Evolutionary conservation across 1,140 invertebrate genomes (phyloP).

Genomic region (Eufriesea mexicana): DNA sequence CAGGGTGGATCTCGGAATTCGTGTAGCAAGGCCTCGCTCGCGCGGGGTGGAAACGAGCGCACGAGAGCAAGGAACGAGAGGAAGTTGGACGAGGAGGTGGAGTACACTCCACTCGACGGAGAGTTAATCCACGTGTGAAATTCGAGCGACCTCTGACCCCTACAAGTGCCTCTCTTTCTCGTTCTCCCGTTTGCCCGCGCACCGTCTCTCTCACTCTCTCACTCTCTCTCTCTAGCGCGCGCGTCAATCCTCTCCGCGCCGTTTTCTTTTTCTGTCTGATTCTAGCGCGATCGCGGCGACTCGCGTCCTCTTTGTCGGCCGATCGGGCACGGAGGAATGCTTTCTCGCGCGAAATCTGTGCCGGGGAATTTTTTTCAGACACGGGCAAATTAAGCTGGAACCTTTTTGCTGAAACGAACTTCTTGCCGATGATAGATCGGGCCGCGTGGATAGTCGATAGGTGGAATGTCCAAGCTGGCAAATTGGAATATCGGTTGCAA

Average conservation of each 20-base stretch:
- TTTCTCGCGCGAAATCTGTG: conserved; percentile 34
- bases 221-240: conserved; percentile 7
- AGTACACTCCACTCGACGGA: conserved; percentile 72
- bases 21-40: conserved; percentile 73
- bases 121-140: conserved; percentile 79
- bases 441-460: not conserved
- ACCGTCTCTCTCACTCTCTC: not conserved
- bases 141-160: conserved; percentile 74
- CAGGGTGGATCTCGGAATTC: conserved; percentile 78
- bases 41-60: conserved; percentile 51
- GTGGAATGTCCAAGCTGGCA: not conserved
- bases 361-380: conserved; percentile 13
- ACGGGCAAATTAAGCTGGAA: conserved; percentile 31
- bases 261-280: not conserved
- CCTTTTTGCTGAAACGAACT: conserved; percentile 10
- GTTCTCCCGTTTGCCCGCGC: conserved; percentile 24
- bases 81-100: conserved; percentile 60
- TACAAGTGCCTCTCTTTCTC: conserved; percentile 65
- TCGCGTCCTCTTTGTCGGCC: conserved; percentile 19
- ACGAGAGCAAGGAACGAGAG: conserved; percentile 63
- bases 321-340: conserved; percentile 46
- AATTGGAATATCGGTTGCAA: not conserved
- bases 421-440: conserved; percentile 20
- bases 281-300: not conserved
- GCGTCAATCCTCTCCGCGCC: not conserved